phyloP scores from a whole-genome alignment of 2,797 vertebrate species.

The Lutra lutra region DNA sequence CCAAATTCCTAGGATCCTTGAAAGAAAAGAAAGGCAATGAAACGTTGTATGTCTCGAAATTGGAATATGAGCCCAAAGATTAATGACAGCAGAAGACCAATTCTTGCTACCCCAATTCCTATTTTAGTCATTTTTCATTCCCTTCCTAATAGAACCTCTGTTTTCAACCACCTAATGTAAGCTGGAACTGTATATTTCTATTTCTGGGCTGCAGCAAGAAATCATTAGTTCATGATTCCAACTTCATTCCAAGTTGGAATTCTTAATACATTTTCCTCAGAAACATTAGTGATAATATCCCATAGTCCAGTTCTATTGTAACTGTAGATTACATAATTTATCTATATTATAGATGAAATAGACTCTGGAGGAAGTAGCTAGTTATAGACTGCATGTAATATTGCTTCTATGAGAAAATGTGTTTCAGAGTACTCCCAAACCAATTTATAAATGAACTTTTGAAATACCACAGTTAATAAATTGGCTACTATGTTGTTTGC shows the following conservation, averaged over 20 bases:
- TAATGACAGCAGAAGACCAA: background rate
- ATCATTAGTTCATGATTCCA: background rate
- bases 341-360: background rate
- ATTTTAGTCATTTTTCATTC: slow-evolving; percentile 25
- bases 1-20: slow-evolving; percentile 29
- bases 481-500: background rate
- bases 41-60: background rate
- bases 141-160: background rate
- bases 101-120: background rate
- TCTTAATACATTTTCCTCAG: background rate
- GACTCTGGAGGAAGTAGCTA: background rate
- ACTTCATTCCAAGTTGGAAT: background rate
- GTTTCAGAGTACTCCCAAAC: slow-evolving; percentile 1
- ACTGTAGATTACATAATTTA: slow-evolving; percentile 32
- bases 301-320: background rate
- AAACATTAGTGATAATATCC: slow-evolving; percentile 39
- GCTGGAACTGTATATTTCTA: background rate
- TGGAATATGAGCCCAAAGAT: background rate
- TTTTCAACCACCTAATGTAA: background rate
- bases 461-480: background rate
- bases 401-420: slow-evolving; percentile 33
- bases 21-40: background rate
- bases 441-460: slow-evolving; percentile 46
- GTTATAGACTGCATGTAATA: slow-evolving; percentile 29
- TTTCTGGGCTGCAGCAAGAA: background rate